phyloP scores from a whole-genome alignment of 2,797 vertebrate genomes.

The Nannoperca obscura region DNA sequence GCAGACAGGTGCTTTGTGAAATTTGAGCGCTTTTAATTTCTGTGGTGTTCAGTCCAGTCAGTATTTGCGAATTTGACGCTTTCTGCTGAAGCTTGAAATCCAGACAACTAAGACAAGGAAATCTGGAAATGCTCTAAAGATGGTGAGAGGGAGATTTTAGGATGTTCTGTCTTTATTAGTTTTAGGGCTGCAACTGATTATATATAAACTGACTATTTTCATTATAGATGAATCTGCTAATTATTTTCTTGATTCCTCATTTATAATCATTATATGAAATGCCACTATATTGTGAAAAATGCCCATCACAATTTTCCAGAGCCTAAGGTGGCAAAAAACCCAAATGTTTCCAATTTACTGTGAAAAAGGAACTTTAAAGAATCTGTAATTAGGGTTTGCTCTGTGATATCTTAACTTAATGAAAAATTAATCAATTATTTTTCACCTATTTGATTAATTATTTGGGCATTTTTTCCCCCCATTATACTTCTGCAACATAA shows the following conservation, averaged over 20 bases:
- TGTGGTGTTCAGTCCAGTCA: neutral
- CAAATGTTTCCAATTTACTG: neutral
- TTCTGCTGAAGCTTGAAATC: neutral
- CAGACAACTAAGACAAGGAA: neutral
- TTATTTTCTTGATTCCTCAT: neutral
- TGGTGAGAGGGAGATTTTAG: neutral
- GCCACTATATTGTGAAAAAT: neutral
- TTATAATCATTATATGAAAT: neutral
- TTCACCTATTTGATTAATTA: neutral
- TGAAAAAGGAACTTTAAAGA: neutral
- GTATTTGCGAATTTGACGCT: neutral
- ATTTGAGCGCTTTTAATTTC: constrained; percentile 4
- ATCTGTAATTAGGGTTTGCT: neutral
- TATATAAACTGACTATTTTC: neutral
- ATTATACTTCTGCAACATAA: neutral
- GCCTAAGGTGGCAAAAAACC: neutral
- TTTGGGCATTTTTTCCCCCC: neutral
- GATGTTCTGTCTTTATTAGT: neutral
- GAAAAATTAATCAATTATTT: neutral
- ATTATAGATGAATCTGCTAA: neutral
- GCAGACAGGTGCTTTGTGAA: constrained; percentile 7
- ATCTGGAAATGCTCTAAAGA: neutral
- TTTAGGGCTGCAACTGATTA: neutral
- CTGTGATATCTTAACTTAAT: neutral
- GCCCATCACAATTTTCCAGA: neutral